phyloP scores from a whole-genome alignment of 2,888 invertebrate species.

The Entomobrya proxima region DNA sequence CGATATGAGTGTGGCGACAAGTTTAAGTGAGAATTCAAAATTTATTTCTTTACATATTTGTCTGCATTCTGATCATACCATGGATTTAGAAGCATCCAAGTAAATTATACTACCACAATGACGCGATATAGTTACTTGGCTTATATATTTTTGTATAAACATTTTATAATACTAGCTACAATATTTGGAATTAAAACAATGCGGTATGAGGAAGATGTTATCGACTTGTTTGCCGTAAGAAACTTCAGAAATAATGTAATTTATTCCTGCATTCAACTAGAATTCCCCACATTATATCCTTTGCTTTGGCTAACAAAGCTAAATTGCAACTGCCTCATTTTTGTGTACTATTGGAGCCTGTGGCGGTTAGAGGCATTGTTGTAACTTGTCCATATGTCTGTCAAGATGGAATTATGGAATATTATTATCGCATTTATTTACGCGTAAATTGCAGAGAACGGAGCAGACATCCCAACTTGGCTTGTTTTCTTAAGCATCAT shows the following conservation, averaged over 20 bases:
- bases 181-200: slow-evolving; percentile 11
- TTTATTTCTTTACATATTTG: slow-evolving; percentile 43
- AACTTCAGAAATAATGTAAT: slow-evolving; percentile 27
- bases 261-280: slow-evolving; percentile 37
- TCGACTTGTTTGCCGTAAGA: not conserved
- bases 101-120: not conserved
- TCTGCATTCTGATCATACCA: too few relatives aligned
- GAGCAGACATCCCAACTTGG: not conserved
- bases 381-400: slow-evolving; percentile 51
- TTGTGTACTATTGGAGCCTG: slow-evolving; percentile 16
- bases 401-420: slow-evolving; percentile 38
- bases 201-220: not conserved
- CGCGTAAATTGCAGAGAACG: slow-evolving; percentile 41
- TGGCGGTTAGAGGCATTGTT: slow-evolving; percentile 48
- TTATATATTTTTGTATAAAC: too few relatives aligned
- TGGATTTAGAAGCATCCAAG: not conserved
- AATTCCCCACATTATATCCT: not conserved
- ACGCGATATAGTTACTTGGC: not conserved
- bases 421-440: slow-evolving; percentile 55
- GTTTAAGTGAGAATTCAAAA: slow-evolving; percentile 46
- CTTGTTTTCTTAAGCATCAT: not conserved
- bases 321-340: slow-evolving; percentile 46
- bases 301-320: slow-evolving; percentile 40
- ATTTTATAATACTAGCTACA: too few relatives aligned
- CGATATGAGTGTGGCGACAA: slow-evolving; percentile 29